A percentile compares a stretch with the other conserved stretches of the same genome.
Conservation (phyloP, 2,797 vertebrate genomes). For the Botia kubotai region DNA sequence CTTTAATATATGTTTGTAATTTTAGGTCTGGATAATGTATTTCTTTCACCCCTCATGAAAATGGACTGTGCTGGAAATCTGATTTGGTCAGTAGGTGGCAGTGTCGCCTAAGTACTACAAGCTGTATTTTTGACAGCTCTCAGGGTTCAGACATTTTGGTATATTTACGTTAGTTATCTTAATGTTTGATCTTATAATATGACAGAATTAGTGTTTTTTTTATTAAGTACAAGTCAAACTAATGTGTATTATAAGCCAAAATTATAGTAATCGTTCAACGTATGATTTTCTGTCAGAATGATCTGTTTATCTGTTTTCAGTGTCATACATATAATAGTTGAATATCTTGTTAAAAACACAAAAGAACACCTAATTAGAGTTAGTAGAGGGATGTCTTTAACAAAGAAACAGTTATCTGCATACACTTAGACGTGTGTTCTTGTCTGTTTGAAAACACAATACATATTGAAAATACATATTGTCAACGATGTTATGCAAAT, state of each 20-base stretch:
- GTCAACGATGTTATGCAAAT: not conserved
- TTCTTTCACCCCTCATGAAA: not conserved
- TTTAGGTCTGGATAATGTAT: no score
- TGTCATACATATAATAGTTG: no score
- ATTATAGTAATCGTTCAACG: no score
- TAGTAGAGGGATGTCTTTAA: conserved; percentile 45
- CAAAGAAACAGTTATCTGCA: not conserved
- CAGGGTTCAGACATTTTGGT: not conserved
- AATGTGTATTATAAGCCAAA: no score
- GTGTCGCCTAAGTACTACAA: conserved; percentile 15
- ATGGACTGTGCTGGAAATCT: not conserved
- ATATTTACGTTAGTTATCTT: no score
- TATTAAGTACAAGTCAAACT: no score
- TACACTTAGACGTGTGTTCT: conserved; percentile 16
- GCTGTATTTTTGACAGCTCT: not conserved
- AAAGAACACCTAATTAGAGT: not conserved
- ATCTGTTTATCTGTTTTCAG: no score
- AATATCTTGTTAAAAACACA: not conserved
- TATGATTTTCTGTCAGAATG: no score
- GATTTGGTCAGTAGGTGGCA: conserved; percentile 52
- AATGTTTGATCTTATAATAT: no score
- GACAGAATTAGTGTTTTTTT: no score
- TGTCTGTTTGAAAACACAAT: conserved; percentile 27
- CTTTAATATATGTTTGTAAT: no score
- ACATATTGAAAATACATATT: no score